Percentiles rank a stretch among this genome's conserved stretches.
phyloP scores from a whole-genome alignment of 2,113 vertebrate species.

The Lethenteron reissneri region DNA sequence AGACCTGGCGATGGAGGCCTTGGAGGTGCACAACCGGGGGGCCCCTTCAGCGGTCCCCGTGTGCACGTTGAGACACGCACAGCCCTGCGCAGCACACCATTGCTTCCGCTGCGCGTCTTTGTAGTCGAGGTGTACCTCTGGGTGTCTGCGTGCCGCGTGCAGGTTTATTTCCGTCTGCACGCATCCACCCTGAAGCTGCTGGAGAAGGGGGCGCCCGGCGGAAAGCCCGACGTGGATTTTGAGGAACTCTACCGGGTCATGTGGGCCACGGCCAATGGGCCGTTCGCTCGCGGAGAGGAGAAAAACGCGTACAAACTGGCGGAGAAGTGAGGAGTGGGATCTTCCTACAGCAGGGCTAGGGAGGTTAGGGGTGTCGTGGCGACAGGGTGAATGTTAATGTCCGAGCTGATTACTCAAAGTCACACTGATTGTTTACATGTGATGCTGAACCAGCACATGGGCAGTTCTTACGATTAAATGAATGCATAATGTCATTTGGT shows the following conservation, averaged over 20 bases:
- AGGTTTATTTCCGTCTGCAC: conserved; percentile 76
- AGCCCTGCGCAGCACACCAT: too few relatives aligned
- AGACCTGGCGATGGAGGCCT: conserved; percentile 81
- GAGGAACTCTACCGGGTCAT: conserved; percentile 33
- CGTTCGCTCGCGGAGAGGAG: conserved; percentile 82
- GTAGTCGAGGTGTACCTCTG: too few relatives aligned
- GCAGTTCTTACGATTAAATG: too few relatives aligned
- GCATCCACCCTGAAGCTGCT: conserved; percentile 84
- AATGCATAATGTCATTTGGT: too few relatives aligned
- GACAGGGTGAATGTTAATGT: too few relatives aligned
- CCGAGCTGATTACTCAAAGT: too few relatives aligned
- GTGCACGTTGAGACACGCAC: too few relatives aligned
- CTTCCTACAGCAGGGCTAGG: neutral
- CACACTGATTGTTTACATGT: too few relatives aligned
- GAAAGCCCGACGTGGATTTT: conserved; percentile 11
- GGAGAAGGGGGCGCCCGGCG: conserved; percentile 27
- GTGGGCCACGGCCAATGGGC: conserved; percentile 61
- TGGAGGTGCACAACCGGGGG: conserved; percentile 43
- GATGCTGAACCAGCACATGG: too few relatives aligned
- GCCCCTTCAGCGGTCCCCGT: too few relatives aligned
- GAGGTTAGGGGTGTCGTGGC: too few relatives aligned
- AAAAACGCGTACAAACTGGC: conserved; percentile 64
- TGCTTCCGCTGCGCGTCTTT: too few relatives aligned
- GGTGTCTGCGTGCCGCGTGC: neutral
- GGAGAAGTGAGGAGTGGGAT: conserved; percentile 51